Conservation (phyloP, 2,888 invertebrate genomes). For the Ephialtes manifestator region DNA sequence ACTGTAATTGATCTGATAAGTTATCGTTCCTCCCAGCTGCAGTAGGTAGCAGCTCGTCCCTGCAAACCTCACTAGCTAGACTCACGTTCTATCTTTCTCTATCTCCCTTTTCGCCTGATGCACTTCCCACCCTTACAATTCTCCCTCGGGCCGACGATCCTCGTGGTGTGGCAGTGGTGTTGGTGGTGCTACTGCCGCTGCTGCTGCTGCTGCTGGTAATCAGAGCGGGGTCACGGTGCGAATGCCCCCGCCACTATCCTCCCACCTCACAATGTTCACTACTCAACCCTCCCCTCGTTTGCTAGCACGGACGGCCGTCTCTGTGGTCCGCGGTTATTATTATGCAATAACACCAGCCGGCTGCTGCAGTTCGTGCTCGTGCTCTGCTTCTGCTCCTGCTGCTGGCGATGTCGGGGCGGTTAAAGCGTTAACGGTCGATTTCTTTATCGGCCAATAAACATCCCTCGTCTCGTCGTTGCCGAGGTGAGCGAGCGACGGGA, state of each 20-base stretch:
- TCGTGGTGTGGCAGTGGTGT: constrained; percentile 47
- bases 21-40: constrained; percentile 75
- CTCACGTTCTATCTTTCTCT: constrained; percentile 33
- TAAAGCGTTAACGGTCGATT: constrained; percentile 69
- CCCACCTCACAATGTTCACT: constrained; percentile 29
- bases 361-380: constrained; percentile 59
- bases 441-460: constrained; percentile 67
- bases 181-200: constrained; percentile 31
- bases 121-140: constrained; percentile 34
- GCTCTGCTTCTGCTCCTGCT: constrained; percentile 22
- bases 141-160: constrained; percentile 41
- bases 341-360: constrained; percentile 70
- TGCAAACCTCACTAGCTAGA: constrained; percentile 4
- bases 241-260: constrained; percentile 44
- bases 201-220: constrained; percentile 43
- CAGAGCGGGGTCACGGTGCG: constrained; percentile 58
- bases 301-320: constrained; percentile 47
- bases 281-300: constrained; percentile 22
- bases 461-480: constrained; percentile 44
- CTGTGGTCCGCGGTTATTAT: constrained; percentile 70
- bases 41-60: constrained; percentile 34
- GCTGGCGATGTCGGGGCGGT: constrained; percentile 60
- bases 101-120: constrained; percentile 30
- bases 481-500: constrained; percentile 40
- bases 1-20: constrained; percentile 85